Percentiles rank a stretch among this genome's conserved stretches.
phyloP scores from a whole-genome alignment of 2,888 invertebrate species.

The Masnerella sp. region DNA sequence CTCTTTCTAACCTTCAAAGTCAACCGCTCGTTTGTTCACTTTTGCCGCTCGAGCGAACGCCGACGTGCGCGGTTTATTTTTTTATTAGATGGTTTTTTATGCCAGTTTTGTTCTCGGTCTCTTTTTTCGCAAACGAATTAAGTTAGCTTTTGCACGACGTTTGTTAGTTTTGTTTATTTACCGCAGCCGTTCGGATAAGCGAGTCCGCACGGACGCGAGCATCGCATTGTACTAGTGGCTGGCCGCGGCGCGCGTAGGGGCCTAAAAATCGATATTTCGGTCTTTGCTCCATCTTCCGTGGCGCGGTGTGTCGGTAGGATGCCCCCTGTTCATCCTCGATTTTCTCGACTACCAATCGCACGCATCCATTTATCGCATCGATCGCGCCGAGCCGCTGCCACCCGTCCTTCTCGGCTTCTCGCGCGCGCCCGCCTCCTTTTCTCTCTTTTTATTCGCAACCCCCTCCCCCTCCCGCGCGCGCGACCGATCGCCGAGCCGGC shows the following conservation, averaged over 20 bases:
- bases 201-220: slow-evolving; percentile 74
- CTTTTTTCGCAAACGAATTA: too few species aligned
- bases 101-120: too few species aligned
- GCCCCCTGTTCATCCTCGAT: slow-evolving; percentile 74
- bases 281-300: slow-evolving; percentile 82
- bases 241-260: slow-evolving; percentile 81
- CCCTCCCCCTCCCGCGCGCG: slow-evolving; percentile 54
- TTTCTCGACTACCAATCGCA: slow-evolving; percentile 82
- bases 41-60: too few species aligned
- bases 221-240: slow-evolving; percentile 79
- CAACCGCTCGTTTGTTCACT: too few species aligned
- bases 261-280: slow-evolving; percentile 86
- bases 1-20: too few species aligned
- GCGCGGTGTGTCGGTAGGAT: slow-evolving; percentile 58
- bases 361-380: slow-evolving; percentile 89
- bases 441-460: not conserved
- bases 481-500: slow-evolving; percentile 1
- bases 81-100: too few species aligned
- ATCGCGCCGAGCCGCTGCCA: slow-evolving; percentile 78
- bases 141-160: too few species aligned
- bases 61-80: too few species aligned
- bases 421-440: not conserved
- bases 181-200: slow-evolving; percentile 62
- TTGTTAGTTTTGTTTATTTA: too few species aligned
- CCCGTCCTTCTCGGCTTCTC: slow-evolving; percentile 58